phyloP scores from a whole-genome alignment of 2,113 vertebrate genomes.

The Malurus alboscapulatus region DNA sequence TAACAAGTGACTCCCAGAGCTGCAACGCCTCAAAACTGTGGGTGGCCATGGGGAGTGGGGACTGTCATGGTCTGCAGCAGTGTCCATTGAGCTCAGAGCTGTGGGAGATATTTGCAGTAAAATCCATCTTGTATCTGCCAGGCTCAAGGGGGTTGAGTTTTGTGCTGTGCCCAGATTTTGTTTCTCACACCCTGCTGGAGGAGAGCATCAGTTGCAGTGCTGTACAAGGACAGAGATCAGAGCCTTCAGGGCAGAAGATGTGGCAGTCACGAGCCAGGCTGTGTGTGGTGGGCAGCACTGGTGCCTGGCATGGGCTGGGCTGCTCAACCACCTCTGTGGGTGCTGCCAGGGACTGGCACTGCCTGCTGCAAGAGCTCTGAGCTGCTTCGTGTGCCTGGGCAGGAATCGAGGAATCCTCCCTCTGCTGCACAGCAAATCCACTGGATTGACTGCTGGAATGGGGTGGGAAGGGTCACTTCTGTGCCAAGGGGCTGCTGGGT shows the following conservation, averaged over 20 bases:
- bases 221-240: not conserved
- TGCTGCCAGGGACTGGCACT: not conserved
- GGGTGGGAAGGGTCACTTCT: not conserved
- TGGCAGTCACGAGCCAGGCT: not conserved
- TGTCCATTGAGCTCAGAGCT: not conserved
- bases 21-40: not conserved
- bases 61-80: not conserved
- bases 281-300: not conserved
- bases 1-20: not conserved
- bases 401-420: not conserved
- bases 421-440: not conserved
- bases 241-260: not conserved
- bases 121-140: not conserved
- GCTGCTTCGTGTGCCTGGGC: not conserved
- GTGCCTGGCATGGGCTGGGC: not conserved
- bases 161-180: not conserved
- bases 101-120: not conserved
- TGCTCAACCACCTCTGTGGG: not conserved
- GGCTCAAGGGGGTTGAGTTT: not conserved
- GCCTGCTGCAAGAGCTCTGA: not conserved
- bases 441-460: no score
- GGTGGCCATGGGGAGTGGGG: not conserved
- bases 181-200: not conserved
- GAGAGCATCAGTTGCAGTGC: not conserved
- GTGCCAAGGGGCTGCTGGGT: not conserved